A percentile compares a stretch with the other conserved stretches of the same genome.
phyloP scores from a whole-genome alignment of 2,888 invertebrate genomes.

The Heliconius erato region DNA sequence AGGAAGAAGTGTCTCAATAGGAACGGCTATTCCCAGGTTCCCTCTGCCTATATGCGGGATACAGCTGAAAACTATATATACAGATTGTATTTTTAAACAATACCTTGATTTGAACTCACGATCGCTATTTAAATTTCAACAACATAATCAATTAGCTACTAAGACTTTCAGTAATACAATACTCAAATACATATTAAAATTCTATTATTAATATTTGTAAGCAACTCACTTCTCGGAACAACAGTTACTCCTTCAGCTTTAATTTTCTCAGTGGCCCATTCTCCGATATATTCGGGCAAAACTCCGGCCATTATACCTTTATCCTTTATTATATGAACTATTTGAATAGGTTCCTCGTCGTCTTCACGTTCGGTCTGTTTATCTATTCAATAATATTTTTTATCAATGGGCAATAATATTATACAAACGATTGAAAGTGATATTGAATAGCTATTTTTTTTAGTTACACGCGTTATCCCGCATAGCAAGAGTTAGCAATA shows the following conservation, averaged over 20 bases:
- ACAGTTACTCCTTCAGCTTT: constrained; percentile 68
- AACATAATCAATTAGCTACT: neutral
- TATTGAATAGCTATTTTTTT: neutral
- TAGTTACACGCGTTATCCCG: no score
- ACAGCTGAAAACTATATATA: no score
- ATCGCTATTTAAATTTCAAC: no score
- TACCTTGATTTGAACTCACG: no score
- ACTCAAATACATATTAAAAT: neutral
- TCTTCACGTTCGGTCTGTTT: constrained; percentile 58
- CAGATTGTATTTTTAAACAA: no score
- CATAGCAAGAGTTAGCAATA: no score
- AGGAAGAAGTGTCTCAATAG: no score
- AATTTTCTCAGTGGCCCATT: constrained; percentile 77
- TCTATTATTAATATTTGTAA: neutral
- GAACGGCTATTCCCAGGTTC: no score
- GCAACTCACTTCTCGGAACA: constrained; percentile 69
- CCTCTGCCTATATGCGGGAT: no score
- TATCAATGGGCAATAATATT: neutral
- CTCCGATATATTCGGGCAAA: constrained; percentile 76
- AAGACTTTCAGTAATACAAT: neutral
- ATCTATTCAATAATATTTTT: constrained; percentile 54
- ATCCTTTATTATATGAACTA: constrained; percentile 72
- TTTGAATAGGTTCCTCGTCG: constrained; percentile 59
- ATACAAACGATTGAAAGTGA: neutral
- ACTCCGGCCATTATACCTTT: constrained; percentile 70